Percentiles rank a stretch among this genome's conserved stretches.
Conservation (phyloP, 2,888 invertebrate genomes). For the Alsophila aescularia region DNA sequence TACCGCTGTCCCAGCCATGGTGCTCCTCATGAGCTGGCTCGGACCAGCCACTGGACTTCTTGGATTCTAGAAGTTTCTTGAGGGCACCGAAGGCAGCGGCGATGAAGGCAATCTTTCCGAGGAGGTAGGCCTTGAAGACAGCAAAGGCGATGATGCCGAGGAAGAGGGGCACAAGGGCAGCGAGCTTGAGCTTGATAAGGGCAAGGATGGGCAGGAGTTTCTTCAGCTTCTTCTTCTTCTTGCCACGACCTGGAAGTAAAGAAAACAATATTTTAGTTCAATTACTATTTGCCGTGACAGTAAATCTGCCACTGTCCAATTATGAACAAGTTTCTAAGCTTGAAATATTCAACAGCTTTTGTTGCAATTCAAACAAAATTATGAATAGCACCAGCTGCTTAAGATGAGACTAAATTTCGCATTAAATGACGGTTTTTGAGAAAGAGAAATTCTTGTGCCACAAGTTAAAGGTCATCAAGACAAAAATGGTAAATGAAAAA, state of each 20-base stretch:
- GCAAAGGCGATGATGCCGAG: conserved; percentile 90
- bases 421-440: conserved; percentile 31
- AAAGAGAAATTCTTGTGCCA: conserved; percentile 28
- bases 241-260: conserved; percentile 86
- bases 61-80: conserved; percentile 89
- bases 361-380: conserved; percentile 8
- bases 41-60: conserved; percentile 90
- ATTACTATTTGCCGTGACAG: neutral
- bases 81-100: conserved; percentile 88
- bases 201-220: conserved; percentile 90
- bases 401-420: conserved; percentile 25
- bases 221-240: conserved; percentile 92
- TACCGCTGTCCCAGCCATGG: conserved; percentile 78
- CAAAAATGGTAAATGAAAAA: conserved; percentile 29
- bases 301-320: neutral
- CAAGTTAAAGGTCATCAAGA: conserved; percentile 34
- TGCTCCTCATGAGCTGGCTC: conserved; percentile 86
- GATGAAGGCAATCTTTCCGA: conserved; percentile 93
- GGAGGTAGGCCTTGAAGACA: conserved; percentile 92
- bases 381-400: conserved; percentile 3
- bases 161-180: conserved; percentile 90
- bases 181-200: conserved; percentile 90
- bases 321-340: conserved; percentile 18
- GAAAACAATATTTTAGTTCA: neutral
- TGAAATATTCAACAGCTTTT: conserved; percentile 14